Evolutionary conservation across 2,113 vertebrate genomes (phyloP).

Genomic region (Psephotus haematonotus): DNA sequence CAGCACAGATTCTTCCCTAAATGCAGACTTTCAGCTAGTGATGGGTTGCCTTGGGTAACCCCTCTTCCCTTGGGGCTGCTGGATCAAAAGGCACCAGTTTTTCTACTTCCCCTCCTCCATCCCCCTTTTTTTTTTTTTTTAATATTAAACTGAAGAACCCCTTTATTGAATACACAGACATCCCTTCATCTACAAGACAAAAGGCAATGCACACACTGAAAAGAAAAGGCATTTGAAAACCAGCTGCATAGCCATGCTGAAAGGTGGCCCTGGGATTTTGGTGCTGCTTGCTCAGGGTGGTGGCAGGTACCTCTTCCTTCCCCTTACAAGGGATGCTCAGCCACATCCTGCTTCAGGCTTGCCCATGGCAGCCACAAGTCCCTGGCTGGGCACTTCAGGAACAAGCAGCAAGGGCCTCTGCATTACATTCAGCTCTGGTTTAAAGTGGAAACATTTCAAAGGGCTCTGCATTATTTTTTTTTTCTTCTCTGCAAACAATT

Average conservation of each 20-base stretch:
- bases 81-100: background rate
- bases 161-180: conserved; percentile 17
- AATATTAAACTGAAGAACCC: conserved; percentile 4
- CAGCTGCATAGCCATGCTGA: background rate
- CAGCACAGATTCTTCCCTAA: background rate
- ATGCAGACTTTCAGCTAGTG: background rate
- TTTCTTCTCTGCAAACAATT: conserved; percentile 10
- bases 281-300: background rate
- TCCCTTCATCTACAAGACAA: conserved; percentile 24
- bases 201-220: background rate
- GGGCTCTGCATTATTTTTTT: background rate
- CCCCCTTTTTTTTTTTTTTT: background rate
- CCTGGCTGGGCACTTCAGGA: background rate
- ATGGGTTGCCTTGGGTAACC: background rate
- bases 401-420: background rate
- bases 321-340: background rate
- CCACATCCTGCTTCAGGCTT: accelerated
- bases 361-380: accelerated
- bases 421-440: background rate
- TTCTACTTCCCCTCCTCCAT: background rate
- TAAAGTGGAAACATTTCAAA: conserved; percentile 48
- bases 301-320: background rate
- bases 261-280: background rate
- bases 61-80: background rate
- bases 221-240: background rate